Base-by-base conservation (phyloP, 1,140 invertebrate genomes). In the Babylonia areolata region DNA sequence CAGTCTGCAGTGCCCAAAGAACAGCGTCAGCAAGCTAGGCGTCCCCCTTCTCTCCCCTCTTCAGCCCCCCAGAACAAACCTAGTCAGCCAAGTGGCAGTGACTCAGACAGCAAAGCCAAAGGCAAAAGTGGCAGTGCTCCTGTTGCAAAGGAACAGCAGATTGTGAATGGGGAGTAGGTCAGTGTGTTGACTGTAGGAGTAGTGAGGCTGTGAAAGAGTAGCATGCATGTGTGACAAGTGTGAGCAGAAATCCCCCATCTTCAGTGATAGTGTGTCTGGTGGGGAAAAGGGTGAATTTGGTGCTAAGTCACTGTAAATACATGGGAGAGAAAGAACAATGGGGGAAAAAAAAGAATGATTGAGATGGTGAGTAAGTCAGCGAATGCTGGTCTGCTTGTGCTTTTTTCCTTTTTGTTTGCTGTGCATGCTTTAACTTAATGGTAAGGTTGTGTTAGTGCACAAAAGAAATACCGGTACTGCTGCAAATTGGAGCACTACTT, bases 151-250 rank as follows among this genome's bases (percentile, higher is more conserved):
- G 91, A 92, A 64, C 88, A 90, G 42, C 88, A 90, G 42, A 88
- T 93, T 85, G 91, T 93, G 17, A 93, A 93, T 85, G 92, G 92
- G 71, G 91, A 92, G 81, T 90, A 91, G 77, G 37, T 20, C n/a
- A 71, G 58, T 81, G 46, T 37, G 33, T 33, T 20, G 2, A 51
- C 28, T 5, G 15, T 81, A 15, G 40, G 15, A 12, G 5, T 23
- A 64, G 58, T 23, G 5, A 64, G 17, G 79, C 33, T 17, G 23
- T 73, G 28, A 64, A 40, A 73, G 64, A 33, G 39, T 40, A 9
- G 82, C n/a, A 69, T 73, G 64, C 23, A 2, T 84, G 82, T 33
- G 64, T 73, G 69, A n/a, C 64, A 51, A 31, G 23, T 79, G 28
- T 37, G 28, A 20, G 39, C 23, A 20, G n/a, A 46, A 17, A 79